Evolutionary conservation across 2,888 invertebrate species (phyloP).

Genomic region (Dolichomitus sp.): DNA sequence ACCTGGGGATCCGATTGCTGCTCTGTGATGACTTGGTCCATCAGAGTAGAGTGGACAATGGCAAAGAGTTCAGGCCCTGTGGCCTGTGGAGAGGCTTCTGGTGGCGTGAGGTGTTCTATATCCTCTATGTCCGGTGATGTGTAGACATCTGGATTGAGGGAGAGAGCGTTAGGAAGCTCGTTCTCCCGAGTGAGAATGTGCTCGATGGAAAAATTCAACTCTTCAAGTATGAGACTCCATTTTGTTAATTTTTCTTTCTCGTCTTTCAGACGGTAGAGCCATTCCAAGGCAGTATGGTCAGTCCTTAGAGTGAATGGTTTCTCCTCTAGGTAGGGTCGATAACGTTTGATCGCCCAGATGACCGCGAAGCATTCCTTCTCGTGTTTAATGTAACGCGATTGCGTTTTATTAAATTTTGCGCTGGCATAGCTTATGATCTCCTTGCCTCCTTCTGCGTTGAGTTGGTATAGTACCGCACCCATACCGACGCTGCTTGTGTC

Average conservation of each 20-base stretch:
- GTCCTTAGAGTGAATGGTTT: constrained; percentile 64
- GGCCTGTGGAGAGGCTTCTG: too few relatives aligned
- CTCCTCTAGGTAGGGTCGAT: constrained; percentile 67
- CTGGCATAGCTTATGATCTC: constrained; percentile 11
- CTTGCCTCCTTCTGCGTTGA: background rate
- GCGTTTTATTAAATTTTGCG: background rate
- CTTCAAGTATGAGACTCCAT: constrained; percentile 69
- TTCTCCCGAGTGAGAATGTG: constrained; percentile 64
- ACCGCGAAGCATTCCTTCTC: constrained; percentile 1
- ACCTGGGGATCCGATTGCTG: background rate
- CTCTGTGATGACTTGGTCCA: background rate
- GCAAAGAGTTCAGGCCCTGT: too few relatives aligned
- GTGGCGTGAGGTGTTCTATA: too few relatives aligned
- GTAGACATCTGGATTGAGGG: constrained; percentile 49
- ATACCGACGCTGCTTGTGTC: constrained; percentile 30
- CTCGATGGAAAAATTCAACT: constrained; percentile 63
- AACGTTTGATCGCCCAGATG: constrained; percentile 16
- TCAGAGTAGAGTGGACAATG: background rate
- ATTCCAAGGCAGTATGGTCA: constrained; percentile 67
- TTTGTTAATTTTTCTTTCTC: constrained; percentile 65
- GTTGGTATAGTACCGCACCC: background rate
- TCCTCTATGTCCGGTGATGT: background rate
- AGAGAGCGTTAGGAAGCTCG: constrained; percentile 69
- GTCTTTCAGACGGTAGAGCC: constrained; percentile 66
- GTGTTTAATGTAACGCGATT: background rate